These are phyloP conservation scores for Epinephelus coioides DNA, from an alignment of 2,797 vertebrate genomes.

Conservation along the genomic window DNA sequence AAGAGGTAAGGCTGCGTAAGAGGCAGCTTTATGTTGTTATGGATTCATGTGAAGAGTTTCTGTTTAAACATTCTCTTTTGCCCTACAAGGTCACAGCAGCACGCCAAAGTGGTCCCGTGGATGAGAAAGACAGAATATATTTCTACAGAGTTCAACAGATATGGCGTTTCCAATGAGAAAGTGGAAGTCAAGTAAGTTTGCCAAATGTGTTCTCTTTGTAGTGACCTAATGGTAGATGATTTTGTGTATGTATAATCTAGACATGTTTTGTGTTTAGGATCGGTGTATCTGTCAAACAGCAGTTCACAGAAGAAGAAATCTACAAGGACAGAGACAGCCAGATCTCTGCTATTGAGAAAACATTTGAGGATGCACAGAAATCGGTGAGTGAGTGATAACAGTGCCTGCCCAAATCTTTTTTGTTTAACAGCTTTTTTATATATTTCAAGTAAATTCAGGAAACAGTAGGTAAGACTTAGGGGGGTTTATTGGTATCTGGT, in stretches of 20 bases:
- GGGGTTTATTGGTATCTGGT: too few species aligned
- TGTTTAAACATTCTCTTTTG: not conserved
- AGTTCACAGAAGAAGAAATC: slow-evolving; percentile 98
- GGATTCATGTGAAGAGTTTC: not conserved
- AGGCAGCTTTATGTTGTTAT: not conserved
- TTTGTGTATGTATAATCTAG: slow-evolving; percentile 7
- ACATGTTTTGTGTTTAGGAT: slow-evolving; percentile 84
- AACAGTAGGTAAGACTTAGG: too few species aligned
- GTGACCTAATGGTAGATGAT: fast-evolving
- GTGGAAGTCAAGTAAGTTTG: slow-evolving; percentile 96
- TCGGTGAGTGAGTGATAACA: slow-evolving; percentile 78
- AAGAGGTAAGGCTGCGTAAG: slow-evolving; percentile 87
- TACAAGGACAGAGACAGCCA: slow-evolving; percentile 98
- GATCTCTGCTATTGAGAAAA: slow-evolving; percentile 96
- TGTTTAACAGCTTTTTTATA: not conserved
- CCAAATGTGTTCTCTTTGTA: not conserved
- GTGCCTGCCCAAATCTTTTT: not conserved
- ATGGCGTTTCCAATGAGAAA: slow-evolving; percentile 96
- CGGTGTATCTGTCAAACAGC: slow-evolving; percentile 97
- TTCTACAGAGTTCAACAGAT: slow-evolving; percentile 97
- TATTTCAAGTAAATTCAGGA: not conserved
- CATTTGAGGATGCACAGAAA: slow-evolving; percentile 96
- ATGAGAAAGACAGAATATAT: slow-evolving; percentile 98
- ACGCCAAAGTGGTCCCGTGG: slow-evolving; percentile 97
- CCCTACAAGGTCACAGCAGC: slow-evolving; percentile 91